Evolutionary conservation across 2,797 vertebrate species (phyloP).

Genomic region (Gambelia wislizenii): DNA sequence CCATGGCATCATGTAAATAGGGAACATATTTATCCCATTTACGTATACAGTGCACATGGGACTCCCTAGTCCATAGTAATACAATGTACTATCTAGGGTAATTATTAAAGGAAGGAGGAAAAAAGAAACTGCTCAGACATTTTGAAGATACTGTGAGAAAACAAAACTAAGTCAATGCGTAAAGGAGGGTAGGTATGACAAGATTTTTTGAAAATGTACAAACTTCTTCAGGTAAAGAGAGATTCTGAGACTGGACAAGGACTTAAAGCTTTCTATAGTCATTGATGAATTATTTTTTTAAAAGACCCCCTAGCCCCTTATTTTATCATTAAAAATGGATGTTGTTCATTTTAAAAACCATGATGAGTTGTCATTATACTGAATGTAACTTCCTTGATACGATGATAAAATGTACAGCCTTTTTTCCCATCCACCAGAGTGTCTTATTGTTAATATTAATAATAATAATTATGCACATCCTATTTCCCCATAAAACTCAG

Average conservation of each 20-base stretch:
- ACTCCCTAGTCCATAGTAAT: neutral
- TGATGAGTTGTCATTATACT: conserved; percentile 20
- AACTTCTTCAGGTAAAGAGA: neutral
- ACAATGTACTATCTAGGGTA: neutral
- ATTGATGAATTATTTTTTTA: neutral
- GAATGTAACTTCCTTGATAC: conserved; percentile 5
- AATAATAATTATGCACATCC: neutral
- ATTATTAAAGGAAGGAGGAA: neutral
- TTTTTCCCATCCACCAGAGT: neutral
- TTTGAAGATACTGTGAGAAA: neutral
- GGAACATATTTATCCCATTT: neutral
- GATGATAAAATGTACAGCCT: conserved; percentile 24
- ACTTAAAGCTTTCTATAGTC: conserved; percentile 1
- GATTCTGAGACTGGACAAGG: conserved; percentile 16
- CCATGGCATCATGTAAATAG: too few species aligned
- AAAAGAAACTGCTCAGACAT: neutral
- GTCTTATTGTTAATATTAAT: neutral
- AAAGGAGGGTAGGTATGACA: neutral
- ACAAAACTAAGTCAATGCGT: neutral
- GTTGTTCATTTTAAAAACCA: neutral
- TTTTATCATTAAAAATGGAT: neutral
- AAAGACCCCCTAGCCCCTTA: neutral
- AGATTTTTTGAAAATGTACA: conserved; percentile 2
- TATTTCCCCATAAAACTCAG: neutral
- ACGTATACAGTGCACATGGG: neutral